Evolutionary conservation across 2,113 vertebrate genomes (phyloP).

Genomic region (Vimba vimba): DNA sequence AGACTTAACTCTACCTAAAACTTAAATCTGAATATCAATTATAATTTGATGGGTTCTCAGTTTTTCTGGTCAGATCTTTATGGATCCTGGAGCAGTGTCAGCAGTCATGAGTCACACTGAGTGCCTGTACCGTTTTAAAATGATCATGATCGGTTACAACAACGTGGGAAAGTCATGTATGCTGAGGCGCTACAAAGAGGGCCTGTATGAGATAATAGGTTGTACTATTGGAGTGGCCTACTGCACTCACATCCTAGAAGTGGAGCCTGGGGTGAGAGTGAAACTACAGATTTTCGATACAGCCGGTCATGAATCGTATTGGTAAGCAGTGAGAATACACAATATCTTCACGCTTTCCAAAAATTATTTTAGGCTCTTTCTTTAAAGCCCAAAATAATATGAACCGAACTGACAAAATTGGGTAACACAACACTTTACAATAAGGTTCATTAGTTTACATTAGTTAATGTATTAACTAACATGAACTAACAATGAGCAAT

Average conservation of each 20-base stretch:
- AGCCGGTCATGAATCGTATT: slow-evolving; percentile 60
- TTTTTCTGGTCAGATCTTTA: too few relatives aligned
- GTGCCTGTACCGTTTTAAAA: slow-evolving; percentile 69
- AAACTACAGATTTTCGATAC: background rate
- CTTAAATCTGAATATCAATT: background rate
- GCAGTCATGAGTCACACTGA: slow-evolving; percentile 73
- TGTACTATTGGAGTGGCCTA: background rate
- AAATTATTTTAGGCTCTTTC: too few relatives aligned
- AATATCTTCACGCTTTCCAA: background rate
- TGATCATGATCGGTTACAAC: background rate
- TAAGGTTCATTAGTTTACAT: too few relatives aligned
- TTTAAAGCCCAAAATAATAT: too few relatives aligned
- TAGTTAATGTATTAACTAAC: too few relatives aligned
- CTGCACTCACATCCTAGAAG: background rate
- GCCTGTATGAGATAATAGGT: slow-evolving; percentile 52
- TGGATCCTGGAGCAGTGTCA: background rate
- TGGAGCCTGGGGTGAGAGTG: background rate
- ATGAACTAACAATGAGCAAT: too few relatives aligned
- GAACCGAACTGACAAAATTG: too few relatives aligned
- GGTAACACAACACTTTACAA: too few relatives aligned
- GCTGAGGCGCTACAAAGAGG: background rate
- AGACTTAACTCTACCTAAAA: too few relatives aligned
- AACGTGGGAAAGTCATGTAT: background rate
- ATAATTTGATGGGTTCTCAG: background rate
- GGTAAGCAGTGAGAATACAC: background rate